phyloP scores from a whole-genome alignment of 2,888 invertebrate species.

The Gisinianus flammeolus region DNA sequence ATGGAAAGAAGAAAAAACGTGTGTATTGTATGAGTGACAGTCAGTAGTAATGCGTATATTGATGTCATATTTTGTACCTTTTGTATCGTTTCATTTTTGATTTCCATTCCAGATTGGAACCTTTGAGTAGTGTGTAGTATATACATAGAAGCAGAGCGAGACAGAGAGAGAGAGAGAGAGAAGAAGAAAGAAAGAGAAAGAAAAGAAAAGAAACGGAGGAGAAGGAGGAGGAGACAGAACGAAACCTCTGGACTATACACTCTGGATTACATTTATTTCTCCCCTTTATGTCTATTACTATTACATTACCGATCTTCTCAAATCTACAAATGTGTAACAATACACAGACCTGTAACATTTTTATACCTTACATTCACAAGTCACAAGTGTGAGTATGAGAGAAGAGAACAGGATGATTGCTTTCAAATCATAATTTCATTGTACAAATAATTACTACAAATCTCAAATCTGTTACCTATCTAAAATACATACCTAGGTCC shows the following conservation, averaged over 20 bases:
- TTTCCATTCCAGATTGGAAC: slow-evolving; percentile 33
- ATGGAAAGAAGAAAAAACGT: not conserved
- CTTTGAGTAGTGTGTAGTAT: slow-evolving; percentile 3
- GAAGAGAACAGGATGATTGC: too few relatives aligned
- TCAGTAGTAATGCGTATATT: slow-evolving; percentile 52
- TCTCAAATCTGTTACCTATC: too few relatives aligned
- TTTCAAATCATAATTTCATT: too few relatives aligned
- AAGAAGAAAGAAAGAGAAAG: not conserved
- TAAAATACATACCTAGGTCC: too few relatives aligned
- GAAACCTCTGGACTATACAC: too few relatives aligned
- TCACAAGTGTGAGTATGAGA: too few relatives aligned
- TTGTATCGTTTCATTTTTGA: slow-evolving; percentile 42
- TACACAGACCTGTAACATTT: too few relatives aligned
- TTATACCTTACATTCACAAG: too few relatives aligned
- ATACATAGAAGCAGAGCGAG: not conserved
- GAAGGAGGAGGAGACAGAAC: slow-evolving; percentile 3
- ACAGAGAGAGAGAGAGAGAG: not conserved
- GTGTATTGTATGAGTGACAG: slow-evolving; percentile 49
- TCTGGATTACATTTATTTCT: slow-evolving; percentile 29
- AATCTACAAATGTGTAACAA: too few relatives aligned
- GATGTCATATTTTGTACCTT: slow-evolving; percentile 51
- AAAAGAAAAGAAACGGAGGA: not conserved
- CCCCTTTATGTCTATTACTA: too few relatives aligned
- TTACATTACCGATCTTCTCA: too few relatives aligned
- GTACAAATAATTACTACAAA: too few relatives aligned